These are phyloP conservation scores for Diorhabda elongata DNA, from an alignment of 1,140 invertebrate species.

Conservation along the genomic window DNA sequence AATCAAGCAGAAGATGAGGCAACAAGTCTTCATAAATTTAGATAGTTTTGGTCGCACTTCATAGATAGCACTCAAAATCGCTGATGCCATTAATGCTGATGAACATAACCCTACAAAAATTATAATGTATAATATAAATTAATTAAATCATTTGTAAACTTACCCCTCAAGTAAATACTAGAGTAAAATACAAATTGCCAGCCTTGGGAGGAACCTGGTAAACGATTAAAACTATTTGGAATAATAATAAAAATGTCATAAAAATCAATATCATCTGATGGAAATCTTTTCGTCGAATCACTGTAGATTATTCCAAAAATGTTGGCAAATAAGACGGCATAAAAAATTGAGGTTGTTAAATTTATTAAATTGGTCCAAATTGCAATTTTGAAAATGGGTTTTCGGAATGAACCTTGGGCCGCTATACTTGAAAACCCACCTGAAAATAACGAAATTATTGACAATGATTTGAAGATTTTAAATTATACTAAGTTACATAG, in stretches of 20 bases:
- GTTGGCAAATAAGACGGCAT: neutral
- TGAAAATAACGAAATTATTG: neutral
- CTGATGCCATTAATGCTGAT: slow-evolving; percentile 7
- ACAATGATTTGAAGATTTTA: too few relatives aligned
- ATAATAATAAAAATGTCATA: slow-evolving; percentile 4
- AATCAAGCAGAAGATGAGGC: neutral
- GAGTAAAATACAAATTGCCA: slow-evolving; percentile 12
- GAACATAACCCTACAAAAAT: slow-evolving; percentile 2
- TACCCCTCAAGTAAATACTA: slow-evolving; percentile 2
- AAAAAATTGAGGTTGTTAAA: neutral
- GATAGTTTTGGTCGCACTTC: neutral
- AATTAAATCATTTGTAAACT: neutral
- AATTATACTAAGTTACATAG: too few relatives aligned
- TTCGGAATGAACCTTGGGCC: slow-evolving; percentile 6
- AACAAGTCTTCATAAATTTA: neutral
- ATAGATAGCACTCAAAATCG: slow-evolving; percentile 1
- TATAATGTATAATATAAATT: neutral
- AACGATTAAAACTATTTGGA: neutral
- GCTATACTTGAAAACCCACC: slow-evolving; percentile 13
- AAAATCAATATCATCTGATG: neutral
- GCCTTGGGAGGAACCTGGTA: neutral
- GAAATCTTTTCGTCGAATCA: neutral
- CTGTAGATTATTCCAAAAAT: slow-evolving; percentile 4
- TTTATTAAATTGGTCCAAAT: slow-evolving; percentile 8
- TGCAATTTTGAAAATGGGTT: neutral